Percentiles rank a stretch among this genome's conserved stretches.
Conservation (phyloP, 2,797 vertebrate genomes). For the Lindbergichthys nudifrons region DNA sequence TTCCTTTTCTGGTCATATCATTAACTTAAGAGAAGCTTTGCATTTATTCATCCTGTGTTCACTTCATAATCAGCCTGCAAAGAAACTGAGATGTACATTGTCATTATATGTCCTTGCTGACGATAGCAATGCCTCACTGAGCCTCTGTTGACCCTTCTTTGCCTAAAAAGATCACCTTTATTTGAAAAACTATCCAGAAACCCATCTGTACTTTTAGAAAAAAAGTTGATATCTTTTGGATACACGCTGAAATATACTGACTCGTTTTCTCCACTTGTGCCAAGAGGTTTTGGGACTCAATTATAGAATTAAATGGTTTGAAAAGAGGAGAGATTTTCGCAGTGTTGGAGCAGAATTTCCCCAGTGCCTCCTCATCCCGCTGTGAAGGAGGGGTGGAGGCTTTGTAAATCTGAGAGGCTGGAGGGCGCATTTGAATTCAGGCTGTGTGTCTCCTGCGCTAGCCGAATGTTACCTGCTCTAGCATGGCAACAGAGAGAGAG, state of each 20-base stretch:
- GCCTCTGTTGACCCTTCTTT: background rate
- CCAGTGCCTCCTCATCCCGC: constrained; percentile 19
- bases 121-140: background rate
- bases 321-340: background rate
- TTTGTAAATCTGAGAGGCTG: constrained; percentile 66
- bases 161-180: background rate
- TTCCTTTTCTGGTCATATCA: constrained; percentile 29
- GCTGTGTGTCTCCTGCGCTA: constrained; percentile 83
- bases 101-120: no score
- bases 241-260: background rate
- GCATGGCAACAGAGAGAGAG: constrained; percentile 77
- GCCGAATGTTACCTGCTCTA: constrained; percentile 78
- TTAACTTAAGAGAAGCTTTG: constrained; percentile 35
- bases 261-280: constrained; percentile 6
- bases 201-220: background rate
- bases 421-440: constrained; percentile 83
- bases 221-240: background rate
- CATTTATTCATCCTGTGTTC: constrained; percentile 50
- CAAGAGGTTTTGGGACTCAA: background rate
- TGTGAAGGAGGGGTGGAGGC: constrained; percentile 54
- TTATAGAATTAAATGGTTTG: background rate
- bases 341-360: constrained; percentile 22
- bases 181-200: background rate
- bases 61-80: constrained; percentile 31
- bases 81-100: background rate